Base-by-base conservation (phyloP, 1,140 invertebrate species). In the Galleria mellonella region DNA sequence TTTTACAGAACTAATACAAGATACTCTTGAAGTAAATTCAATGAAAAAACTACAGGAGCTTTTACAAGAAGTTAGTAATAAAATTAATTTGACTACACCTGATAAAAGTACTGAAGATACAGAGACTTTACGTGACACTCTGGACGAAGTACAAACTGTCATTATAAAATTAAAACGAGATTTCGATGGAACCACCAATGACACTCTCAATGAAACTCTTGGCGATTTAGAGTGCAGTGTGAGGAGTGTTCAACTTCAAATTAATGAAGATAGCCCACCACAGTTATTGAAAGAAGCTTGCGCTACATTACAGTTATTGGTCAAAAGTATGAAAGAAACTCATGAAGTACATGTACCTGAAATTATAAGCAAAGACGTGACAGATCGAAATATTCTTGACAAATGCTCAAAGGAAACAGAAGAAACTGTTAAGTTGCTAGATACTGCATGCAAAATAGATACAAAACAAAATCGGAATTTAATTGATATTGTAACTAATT, bases 181-280 rank as follows among this genome's bases (percentile, higher is more conserved):
- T 37, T 75, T 65, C 44, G 72, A 74, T 51, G 62, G 62, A 27
- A 54, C 54, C 38, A 48, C 17, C 9, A 74, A 70, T 58, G 75
- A 83, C 30, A 60, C 70, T 57, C 64, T 83, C 31, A 75, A 79
- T 61, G 82, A 85, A 67, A 72, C 66, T 69, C 68, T 85, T 54
- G 75, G 82, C 54, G 82, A 85, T 53, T 72, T 85, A 72, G 82
- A 85, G 59, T 85, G 82, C 57, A 85, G 72, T 59, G 78, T 83
- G 52, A 82, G 82, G 52, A 85, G 82, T 65, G 75, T 83, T 9
- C 78, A 83, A 42, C 65, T 85, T 43, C 77, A 78, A 43, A 67
- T 85, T 40, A 72, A 71, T 55, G 78, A 85, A 66, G 61, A 71
- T 8, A 74, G 73, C 49, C 69, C 74, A 28, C 61, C 64, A 9